phyloP scores from a whole-genome alignment of 2,113 vertebrate species.

The Cyanistes caeruleus region DNA sequence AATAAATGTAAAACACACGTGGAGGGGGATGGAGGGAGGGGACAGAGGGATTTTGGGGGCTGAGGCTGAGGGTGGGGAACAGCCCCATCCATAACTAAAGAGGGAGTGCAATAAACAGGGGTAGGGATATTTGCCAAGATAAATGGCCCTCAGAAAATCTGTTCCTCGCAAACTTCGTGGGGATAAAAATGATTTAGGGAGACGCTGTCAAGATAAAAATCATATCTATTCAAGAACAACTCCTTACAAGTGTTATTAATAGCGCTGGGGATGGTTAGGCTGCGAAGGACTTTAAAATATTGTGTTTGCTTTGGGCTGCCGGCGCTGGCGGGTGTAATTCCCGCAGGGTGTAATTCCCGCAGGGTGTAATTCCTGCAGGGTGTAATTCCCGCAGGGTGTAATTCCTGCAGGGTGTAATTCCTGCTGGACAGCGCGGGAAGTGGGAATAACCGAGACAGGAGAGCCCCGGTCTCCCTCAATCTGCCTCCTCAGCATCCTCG shows the following conservation, averaged over 20 bases:
- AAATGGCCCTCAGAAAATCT: not conserved
- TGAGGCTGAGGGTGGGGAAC: not conserved
- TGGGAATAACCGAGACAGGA: not conserved
- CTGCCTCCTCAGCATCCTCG: fast-evolving
- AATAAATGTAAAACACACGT: not conserved
- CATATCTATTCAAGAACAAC: conserved; percentile 52
- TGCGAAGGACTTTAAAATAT: conserved; percentile 39
- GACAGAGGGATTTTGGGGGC: not conserved
- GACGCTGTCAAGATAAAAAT: conserved; percentile 56
- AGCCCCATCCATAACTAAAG: not conserved
- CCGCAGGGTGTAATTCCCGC: not conserved
- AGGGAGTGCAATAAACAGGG: not conserved
- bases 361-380: not conserved
- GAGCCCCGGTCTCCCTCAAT: not conserved
- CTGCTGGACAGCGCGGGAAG: fast-evolving
- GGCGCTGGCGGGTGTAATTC: not conserved
- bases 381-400: not conserved
- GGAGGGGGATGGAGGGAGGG: not conserved
- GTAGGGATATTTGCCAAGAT: not conserved
- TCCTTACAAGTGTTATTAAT: conserved; percentile 60
- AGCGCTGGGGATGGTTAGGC: not conserved
- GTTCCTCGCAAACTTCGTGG: not conserved
- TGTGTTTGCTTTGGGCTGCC: not conserved
- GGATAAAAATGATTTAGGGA: conserved; percentile 63
- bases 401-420: not conserved